These are phyloP conservation scores for Tetraodon nigroviridis DNA, from an alignment of 2,113 vertebrate species.

Conservation along the genomic window DNA sequence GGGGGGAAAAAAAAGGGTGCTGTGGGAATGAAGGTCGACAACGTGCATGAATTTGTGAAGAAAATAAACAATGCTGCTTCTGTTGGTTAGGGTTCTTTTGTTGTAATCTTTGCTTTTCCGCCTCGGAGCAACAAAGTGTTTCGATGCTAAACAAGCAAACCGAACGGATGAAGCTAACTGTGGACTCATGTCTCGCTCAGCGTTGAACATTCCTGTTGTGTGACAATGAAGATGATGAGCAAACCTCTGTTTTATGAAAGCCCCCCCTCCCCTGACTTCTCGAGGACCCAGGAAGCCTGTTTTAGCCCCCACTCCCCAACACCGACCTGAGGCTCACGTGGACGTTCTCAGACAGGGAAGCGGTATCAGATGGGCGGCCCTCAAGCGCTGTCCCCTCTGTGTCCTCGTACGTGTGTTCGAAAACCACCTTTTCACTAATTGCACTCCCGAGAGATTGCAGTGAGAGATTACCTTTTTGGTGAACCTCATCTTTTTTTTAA, in stretches of 20 bases:
- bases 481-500: slow-evolving; percentile 75
- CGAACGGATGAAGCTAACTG: slow-evolving; percentile 64
- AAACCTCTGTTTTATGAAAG: slow-evolving; percentile 27
- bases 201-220: slow-evolving; percentile 73
- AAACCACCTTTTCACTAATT: slow-evolving; percentile 35
- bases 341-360: slow-evolving; percentile 46
- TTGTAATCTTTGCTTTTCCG: slow-evolving; percentile 53
- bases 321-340: slow-evolving; percentile 39
- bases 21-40: slow-evolving; percentile 67
- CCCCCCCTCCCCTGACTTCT: slow-evolving; percentile 21
- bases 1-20: slow-evolving; percentile 53
- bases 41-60: slow-evolving; percentile 75
- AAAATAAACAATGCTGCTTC: slow-evolving; percentile 69
- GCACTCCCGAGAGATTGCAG: slow-evolving; percentile 77
- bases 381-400: slow-evolving; percentile 34
- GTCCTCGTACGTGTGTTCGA: slow-evolving; percentile 36
- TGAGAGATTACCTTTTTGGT: slow-evolving; percentile 78
- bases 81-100: slow-evolving; percentile 52
- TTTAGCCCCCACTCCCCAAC: slow-evolving; percentile 6
- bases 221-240: slow-evolving; percentile 59
- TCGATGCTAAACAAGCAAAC: background rate
- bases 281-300: slow-evolving; percentile 33
- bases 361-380: slow-evolving; percentile 38
- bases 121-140: slow-evolving; percentile 61
- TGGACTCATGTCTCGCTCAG: slow-evolving; percentile 55